Conservation (phyloP, 1,140 invertebrate species). For the Sipha flava region DNA sequence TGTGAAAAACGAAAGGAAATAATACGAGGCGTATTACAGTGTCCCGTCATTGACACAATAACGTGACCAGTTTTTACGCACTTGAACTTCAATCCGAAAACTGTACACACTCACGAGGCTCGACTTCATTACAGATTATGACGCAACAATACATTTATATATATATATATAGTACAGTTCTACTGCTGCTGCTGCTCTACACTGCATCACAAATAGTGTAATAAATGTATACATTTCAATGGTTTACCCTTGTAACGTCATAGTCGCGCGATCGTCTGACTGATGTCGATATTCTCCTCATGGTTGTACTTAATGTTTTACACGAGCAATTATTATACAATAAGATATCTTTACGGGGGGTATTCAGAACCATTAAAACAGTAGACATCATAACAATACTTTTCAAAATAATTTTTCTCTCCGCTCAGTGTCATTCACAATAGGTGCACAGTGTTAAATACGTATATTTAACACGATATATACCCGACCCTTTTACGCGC, state of each 20-base stretch:
- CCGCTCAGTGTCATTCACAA: too few species aligned
- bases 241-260: neutral
- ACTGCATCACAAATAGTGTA: too few species aligned
- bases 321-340: neutral
- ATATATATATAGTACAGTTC: too few species aligned
- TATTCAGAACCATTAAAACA: too few species aligned
- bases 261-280: neutral
- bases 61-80: constrained; percentile 24
- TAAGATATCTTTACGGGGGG: too few species aligned
- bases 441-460: too few species aligned
- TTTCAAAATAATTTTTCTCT: too few species aligned
- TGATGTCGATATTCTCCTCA: neutral
- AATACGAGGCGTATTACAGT: neutral
- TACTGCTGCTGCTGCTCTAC: too few species aligned
- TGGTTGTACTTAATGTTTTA: neutral
- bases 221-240: neutral
- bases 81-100: constrained; percentile 27
- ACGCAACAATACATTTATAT: too few species aligned
- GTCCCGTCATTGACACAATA: constrained; percentile 30
- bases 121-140: neutral
- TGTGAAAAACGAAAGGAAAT: constrained; percentile 32
- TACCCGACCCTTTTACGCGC: too few species aligned
- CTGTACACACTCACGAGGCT: neutral
- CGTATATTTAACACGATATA: too few species aligned
- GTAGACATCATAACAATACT: too few species aligned